These are phyloP conservation scores for Grapholita molesta DNA, from an alignment of 1,140 invertebrate genomes.

Conservation along the genomic window DNA sequence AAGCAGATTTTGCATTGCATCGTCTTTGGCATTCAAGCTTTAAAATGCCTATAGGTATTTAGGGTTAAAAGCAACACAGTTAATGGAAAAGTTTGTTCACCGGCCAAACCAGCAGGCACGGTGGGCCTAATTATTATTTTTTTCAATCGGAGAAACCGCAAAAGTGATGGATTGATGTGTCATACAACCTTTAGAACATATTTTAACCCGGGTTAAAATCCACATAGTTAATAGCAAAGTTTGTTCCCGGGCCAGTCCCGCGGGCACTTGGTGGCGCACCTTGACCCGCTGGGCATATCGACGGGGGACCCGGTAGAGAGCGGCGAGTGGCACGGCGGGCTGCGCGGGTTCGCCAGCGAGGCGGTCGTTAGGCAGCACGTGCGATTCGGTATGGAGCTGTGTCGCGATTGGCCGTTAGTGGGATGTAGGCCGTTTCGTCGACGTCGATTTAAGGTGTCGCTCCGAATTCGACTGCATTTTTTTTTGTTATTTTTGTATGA, in stretches of 20 bases:
- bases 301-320: constrained; percentile 64
- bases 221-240: background rate
- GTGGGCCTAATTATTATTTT: too few relatives aligned
- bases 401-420: background rate
- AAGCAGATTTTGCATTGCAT: too few relatives aligned
- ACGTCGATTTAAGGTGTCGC: background rate
- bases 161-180: too few relatives aligned
- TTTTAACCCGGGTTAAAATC: background rate
- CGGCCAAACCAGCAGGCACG: too few relatives aligned
- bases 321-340: constrained; percentile 67
- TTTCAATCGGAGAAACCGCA: too few relatives aligned
- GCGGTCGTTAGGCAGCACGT: constrained; percentile 76
- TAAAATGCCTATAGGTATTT: too few relatives aligned
- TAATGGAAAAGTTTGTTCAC: too few relatives aligned
- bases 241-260: constrained; percentile 83
- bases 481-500: background rate
- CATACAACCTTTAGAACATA: background rate
- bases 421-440: constrained; percentile 1
- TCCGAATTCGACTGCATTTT: background rate
- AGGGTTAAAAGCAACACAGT: too few relatives aligned
- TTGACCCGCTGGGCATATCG: constrained; percentile 94
- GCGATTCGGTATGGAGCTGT: constrained; percentile 67
- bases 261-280: constrained; percentile 95
- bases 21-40: too few relatives aligned
- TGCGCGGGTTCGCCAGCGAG: constrained; percentile 71